Evolutionary conservation across 2,888 invertebrate genomes (phyloP), one percentile per base, ranked within the genome.

Genomic region (Cheilosia pagana): DNA sequence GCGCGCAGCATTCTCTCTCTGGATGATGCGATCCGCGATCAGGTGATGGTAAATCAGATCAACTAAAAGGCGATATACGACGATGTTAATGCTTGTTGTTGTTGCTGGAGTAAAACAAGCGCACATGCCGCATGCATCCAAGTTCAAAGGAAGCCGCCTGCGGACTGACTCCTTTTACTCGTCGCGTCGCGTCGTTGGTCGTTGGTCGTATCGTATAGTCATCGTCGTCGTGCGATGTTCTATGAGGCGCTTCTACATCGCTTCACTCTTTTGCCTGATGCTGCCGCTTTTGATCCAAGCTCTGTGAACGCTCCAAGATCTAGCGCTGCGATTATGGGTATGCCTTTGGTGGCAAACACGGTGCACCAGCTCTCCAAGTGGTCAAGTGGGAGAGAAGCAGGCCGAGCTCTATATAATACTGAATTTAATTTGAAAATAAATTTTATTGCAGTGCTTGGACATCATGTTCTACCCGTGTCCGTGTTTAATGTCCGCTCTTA

Each of bases 371-470:
- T 59, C 45, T 59, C 21, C 60, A 72, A 78, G 72, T 74, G 79
- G 79, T 79, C 79, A 75, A 81, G 71, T 76, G 75, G 65, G 70
- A 57, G 57, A 31, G 45, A 65, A 74, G 39, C 25, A 55, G 41
- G 19, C n/a, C 35, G 72, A 68, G 68, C 83, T 72, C 74, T 81
- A 70, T 81, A 70, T 28, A 28, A 85, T 70, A 75, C 65, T 76
- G 85, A 71, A 85, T 85, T 85, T 81, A 85, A 85, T 85, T 81
- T 85, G 81, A 81, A 81, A 85, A 85, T 85, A 85, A 85, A 85
- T 85, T 81, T 85, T 85, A 85, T 85, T 85, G 85, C 85, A 50
- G 74, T 81, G 85, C 85, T 85, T 76, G 81, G 85, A 85, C 85
- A 85, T 85, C 81, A 85, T 85, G 85, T 85, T 85, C 85, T 85